These are phyloP conservation scores for Cataglyphis rosenhaueri DNA, from an alignment of 2,888 invertebrate genomes.

Conservation along the genomic window DNA sequence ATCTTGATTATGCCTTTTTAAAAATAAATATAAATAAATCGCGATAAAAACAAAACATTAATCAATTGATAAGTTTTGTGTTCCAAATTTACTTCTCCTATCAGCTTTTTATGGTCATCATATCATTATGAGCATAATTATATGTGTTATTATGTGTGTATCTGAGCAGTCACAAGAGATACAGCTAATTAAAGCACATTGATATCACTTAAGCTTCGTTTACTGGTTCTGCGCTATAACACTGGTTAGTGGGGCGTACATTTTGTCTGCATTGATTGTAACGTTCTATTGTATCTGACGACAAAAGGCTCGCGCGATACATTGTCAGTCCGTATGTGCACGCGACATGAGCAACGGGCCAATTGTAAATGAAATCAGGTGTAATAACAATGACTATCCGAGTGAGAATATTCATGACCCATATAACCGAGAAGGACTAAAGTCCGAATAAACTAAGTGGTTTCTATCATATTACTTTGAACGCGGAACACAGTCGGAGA, in stretches of 20 bases:
- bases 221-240: neutral
- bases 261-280: slow-evolving; percentile 37
- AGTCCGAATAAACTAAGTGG: slow-evolving; percentile 28
- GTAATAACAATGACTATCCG: slow-evolving; percentile 41
- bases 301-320: slow-evolving; percentile 39
- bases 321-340: slow-evolving; percentile 27
- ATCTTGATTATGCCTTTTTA: neutral
- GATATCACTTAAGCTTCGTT: slow-evolving; percentile 43
- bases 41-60: neutral
- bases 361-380: slow-evolving; percentile 43
- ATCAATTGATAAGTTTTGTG: neutral
- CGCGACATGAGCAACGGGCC: slow-evolving; percentile 23
- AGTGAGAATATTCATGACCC: slow-evolving; percentile 40
- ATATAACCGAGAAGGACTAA: slow-evolving; percentile 15
- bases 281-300: slow-evolving; percentile 47
- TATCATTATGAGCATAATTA: slow-evolving; percentile 22
- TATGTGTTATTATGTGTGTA: neutral
- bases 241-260: neutral
- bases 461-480: slow-evolving; percentile 48
- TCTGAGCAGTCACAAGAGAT: slow-evolving; percentile 3
- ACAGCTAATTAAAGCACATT: slow-evolving; percentile 37
- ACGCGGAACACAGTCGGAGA: slow-evolving; percentile 13
- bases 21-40: neutral
- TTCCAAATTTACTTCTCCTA: neutral
- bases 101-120: slow-evolving; percentile 15